A percentile compares a stretch with the other conserved stretches of the same genome.
phyloP scores from a whole-genome alignment of 2,113 vertebrate species.

The Zapus hudsonius region DNA sequence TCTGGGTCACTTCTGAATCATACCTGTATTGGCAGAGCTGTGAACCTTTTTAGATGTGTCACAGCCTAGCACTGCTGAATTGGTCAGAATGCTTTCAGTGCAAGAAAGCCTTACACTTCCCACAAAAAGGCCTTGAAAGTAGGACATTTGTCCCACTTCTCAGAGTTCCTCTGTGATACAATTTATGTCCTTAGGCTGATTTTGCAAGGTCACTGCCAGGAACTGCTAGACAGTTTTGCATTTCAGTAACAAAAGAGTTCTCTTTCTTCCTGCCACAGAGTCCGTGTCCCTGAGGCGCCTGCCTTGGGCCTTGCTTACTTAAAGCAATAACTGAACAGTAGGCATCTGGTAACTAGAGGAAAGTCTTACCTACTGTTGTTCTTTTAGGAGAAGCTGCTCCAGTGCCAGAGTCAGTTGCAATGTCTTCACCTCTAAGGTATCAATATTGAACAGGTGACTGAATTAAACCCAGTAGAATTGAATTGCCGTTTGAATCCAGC shows the following conservation, averaged over 20 bases:
- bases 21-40: background rate
- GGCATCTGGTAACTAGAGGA: background rate
- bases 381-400: background rate
- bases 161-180: background rate
- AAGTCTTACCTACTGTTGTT: background rate
- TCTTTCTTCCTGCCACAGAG: background rate
- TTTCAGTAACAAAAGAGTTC: background rate
- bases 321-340: conserved; percentile 15
- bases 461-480: background rate
- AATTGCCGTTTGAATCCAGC: conserved; percentile 5
- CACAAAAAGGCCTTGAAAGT: background rate
- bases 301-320: conserved; percentile 20
- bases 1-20: background rate
- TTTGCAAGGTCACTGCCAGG: background rate
- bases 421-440: background rate
- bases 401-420: background rate
- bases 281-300: background rate
- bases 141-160: background rate
- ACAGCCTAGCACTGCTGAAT: background rate
- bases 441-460: background rate
- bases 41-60: background rate
- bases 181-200: background rate
- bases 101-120: background rate
- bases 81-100: background rate
- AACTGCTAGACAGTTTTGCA: background rate